Base-by-base conservation (phyloP, 2,888 invertebrate genomes). In the Mythimna pallens region DNA sequence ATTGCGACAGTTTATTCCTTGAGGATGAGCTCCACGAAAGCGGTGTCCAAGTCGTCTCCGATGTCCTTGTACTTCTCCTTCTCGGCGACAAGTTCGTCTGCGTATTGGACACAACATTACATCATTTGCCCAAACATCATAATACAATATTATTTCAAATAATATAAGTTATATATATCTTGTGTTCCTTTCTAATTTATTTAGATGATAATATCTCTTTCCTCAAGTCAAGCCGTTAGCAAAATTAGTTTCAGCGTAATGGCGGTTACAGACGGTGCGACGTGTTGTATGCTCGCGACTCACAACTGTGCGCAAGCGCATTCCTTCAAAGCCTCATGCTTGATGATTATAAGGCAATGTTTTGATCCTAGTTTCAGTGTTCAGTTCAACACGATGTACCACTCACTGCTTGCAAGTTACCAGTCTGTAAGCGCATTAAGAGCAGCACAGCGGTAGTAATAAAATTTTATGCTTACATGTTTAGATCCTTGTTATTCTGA, bases 21-120 rank as follows among this genome's bases (percentile, higher is more conserved):
- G 96, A 98, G 97, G 96, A 98, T 98, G 94, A 98, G 98, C 96
- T 98, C 98, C 97, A 99, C 99, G 97, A 99, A 99, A 94, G 99
- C 99, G 94, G 98, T 98, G 97, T 99, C 99, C 97, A 99, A 97
- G 97, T 99, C 99, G 98, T 99, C 99, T 97, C 99, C 99, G 97
- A 99, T 99, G 97, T 98, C 98, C 98, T 99, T 99, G 99, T 99
- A 99, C 96, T 99, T 99, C 97, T 99, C 99, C 98, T 99, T 99
- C 97, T 99, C 99, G 96, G 98, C 98, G 93, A 99, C 98, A 94
- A 99, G 98, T 95, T 99, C 99, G 98, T 99, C 99, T 99, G 97
- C 88, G 89, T 89, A 93, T 90, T 87, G 63, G 73, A 78, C 65
- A 79, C 65, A 72, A 61, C 34, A 76, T 90, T 90, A 89, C 70